Evolutionary conservation across 1,140 invertebrate genomes (phyloP).

Genomic region (Alviniconcha marisindica): DNA sequence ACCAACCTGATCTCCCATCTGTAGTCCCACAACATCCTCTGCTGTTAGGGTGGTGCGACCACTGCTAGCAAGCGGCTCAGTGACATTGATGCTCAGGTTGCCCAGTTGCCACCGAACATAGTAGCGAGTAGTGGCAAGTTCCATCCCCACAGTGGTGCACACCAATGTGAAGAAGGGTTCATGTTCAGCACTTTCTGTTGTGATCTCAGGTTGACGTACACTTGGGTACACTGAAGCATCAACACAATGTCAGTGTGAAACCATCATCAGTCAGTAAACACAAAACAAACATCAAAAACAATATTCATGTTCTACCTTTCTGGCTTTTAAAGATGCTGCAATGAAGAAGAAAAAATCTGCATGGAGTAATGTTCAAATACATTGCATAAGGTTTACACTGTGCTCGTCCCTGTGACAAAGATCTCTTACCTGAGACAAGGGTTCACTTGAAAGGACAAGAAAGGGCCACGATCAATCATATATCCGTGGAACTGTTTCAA

Average conservation of each 20-base stretch:
- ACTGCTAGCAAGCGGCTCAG: not conserved
- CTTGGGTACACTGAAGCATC: slow-evolving; percentile 30
- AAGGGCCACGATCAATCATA: too few relatives aligned
- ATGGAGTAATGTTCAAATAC: too few relatives aligned
- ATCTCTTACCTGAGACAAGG: too few relatives aligned
- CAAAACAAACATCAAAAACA: too few relatives aligned
- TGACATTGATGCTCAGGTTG: not conserved
- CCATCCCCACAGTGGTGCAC: slow-evolving; percentile 8
- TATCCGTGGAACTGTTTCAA: too few relatives aligned
- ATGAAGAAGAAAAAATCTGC: too few relatives aligned
- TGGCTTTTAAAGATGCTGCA: too few relatives aligned
- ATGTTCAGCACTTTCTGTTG: not conserved
- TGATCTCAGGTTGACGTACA: slow-evolving; percentile 33
- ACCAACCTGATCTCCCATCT: slow-evolving; percentile 8
- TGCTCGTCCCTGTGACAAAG: too few relatives aligned
- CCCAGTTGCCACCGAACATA: slow-evolving; percentile 10
- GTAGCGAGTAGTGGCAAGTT: not conserved
- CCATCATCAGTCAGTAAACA: too few relatives aligned
- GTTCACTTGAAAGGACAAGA: too few relatives aligned
- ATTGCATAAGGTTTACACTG: too few relatives aligned
- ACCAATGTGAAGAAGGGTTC: slow-evolving; percentile 36
- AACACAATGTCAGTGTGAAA: not conserved
- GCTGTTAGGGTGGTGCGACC: not conserved
- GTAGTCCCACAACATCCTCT: not conserved
- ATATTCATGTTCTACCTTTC: too few relatives aligned